A percentile compares a stretch with the other conserved stretches of the same genome.
Evolutionary conservation across 2,113 vertebrate genomes (phyloP).

Genomic region (Gadus macrocephalus): DNA sequence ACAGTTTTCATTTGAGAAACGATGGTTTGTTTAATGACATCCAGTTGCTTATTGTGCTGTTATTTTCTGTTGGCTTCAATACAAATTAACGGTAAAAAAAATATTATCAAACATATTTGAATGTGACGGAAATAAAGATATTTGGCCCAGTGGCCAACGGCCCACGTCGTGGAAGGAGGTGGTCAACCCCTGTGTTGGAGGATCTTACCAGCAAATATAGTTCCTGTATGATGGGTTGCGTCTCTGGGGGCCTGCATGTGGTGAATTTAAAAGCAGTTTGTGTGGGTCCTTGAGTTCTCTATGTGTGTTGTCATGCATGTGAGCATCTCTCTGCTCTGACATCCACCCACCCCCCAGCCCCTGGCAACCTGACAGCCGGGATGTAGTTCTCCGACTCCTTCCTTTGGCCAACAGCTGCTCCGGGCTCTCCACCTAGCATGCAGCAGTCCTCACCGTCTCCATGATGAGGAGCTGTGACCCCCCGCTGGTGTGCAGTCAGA

Average conservation of each 20-base stretch:
- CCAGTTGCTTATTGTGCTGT: too few relatives aligned
- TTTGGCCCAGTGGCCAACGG: too few relatives aligned
- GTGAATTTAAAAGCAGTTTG: background rate
- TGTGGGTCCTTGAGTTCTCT: too few relatives aligned
- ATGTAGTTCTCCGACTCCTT: background rate
- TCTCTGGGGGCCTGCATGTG: background rate
- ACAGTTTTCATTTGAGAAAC: too few relatives aligned
- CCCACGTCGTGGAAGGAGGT: background rate
- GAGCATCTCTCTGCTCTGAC: conserved; percentile 14
- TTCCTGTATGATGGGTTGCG: background rate
- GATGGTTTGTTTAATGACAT: too few relatives aligned
- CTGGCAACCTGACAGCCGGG: conserved; percentile 1
- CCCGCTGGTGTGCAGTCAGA: background rate
- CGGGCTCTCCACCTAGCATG: background rate
- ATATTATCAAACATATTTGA: background rate
- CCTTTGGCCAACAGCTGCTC: background rate
- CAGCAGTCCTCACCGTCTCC: conserved; percentile 5
- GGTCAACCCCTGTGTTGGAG: background rate
- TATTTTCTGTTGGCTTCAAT: too few relatives aligned
- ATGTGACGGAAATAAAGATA: too few relatives aligned
- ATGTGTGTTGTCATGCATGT: background rate
- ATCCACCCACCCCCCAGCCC: conserved; percentile 2
- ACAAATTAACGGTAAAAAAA: too few relatives aligned
- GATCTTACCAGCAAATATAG: background rate
- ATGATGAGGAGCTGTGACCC: conserved; percentile 38